These are phyloP conservation scores for Mormyrus proboscirostris DNA, from an alignment of 2,797 vertebrate genomes.

Conservation along the genomic window DNA sequence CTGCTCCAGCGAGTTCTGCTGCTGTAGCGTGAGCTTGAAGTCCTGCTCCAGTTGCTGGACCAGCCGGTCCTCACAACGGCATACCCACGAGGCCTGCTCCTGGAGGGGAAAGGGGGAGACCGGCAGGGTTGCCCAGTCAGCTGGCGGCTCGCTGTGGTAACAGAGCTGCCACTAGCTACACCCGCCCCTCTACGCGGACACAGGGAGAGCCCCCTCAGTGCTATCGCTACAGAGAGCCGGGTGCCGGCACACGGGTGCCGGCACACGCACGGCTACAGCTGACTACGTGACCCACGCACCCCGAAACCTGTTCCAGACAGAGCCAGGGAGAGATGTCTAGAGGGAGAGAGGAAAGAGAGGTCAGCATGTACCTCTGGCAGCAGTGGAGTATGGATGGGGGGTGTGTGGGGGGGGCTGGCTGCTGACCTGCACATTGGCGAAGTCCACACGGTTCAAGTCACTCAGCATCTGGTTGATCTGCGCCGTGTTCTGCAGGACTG, in stretches of 20 bases:
- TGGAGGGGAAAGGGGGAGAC: conserved; percentile 26
- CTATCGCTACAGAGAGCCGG: background rate
- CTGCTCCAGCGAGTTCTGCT: conserved; percentile 89
- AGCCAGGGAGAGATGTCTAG: background rate
- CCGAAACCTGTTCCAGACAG: background rate
- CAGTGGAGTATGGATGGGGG: background rate
- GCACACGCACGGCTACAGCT: background rate
- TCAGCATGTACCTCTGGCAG: background rate
- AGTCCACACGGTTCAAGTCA: background rate
- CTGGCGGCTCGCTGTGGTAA: background rate
- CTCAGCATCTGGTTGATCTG: conserved; percentile 78
- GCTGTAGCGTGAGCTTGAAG: conserved; percentile 85
- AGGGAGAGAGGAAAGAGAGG: background rate
- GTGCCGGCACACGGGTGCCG: background rate
- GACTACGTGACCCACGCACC: background rate
- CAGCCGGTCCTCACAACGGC: conserved; percentile 68
- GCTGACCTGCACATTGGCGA: conserved; percentile 78
- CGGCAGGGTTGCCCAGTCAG: background rate
- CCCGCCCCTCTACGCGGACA: background rate
- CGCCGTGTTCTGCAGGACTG: conserved; percentile 84
- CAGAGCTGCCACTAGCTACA: background rate
- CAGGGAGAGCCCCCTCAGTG: background rate
- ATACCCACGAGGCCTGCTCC: background rate
- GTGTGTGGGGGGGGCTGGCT: background rate
- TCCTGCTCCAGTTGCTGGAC: conserved; percentile 84